phyloP scores from a whole-genome alignment of 2,113 vertebrate species.

The Cavia aperea region DNA sequence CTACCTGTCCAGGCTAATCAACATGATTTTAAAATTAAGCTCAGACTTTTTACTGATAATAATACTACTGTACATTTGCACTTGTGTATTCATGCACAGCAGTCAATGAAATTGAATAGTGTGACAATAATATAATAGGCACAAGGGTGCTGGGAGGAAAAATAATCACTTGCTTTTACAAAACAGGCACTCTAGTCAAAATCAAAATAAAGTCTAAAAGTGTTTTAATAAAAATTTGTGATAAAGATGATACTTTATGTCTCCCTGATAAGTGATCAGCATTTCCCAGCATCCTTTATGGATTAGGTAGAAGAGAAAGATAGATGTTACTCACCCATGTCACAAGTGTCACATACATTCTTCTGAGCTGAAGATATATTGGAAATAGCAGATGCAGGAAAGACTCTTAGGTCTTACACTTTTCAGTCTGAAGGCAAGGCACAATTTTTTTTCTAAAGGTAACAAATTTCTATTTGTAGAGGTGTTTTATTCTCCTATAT shows the following conservation, averaged over 20 bases:
- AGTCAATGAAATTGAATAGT: conserved; percentile 13
- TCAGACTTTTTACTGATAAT: background rate
- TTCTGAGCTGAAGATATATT: background rate
- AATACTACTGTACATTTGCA: background rate
- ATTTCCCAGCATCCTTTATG: background rate
- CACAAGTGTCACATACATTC: background rate
- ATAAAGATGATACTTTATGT: background rate
- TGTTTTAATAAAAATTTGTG: conserved; percentile 6
- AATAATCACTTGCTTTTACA: background rate
- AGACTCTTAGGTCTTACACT: background rate
- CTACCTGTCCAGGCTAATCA: background rate
- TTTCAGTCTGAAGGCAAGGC: background rate
- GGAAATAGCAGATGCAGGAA: too few relatives aligned
- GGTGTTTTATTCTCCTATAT: background rate
- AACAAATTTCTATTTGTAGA: background rate
- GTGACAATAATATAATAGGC: background rate
- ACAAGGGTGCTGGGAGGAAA: background rate
- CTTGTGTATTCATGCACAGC: background rate
- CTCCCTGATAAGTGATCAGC: background rate
- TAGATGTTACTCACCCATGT: background rate
- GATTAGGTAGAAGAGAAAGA: background rate
- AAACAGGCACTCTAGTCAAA: background rate
- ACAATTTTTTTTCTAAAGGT: background rate
- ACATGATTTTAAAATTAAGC: conserved; percentile 4
- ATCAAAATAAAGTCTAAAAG: conserved; percentile 11